phyloP scores from a whole-genome alignment of 2,113 vertebrate genomes.

The Suncus etruscus region DNA sequence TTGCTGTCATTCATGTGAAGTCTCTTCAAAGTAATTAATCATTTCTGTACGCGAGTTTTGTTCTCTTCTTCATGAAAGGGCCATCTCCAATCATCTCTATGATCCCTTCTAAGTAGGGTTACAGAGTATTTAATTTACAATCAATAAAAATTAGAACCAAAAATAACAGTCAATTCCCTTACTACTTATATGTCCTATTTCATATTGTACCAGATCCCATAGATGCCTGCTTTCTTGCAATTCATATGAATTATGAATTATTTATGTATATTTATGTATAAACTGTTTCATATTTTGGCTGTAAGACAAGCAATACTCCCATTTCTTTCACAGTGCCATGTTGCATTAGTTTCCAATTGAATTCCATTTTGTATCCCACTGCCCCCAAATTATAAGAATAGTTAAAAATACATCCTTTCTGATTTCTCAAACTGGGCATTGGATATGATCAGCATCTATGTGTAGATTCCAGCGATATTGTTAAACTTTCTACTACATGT shows the following conservation, averaged over 20 bases:
- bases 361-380: not conserved
- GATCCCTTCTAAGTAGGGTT: not conserved
- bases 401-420: not conserved
- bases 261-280: not conserved
- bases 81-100: no score
- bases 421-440: not conserved
- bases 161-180: not conserved
- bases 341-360: not conserved
- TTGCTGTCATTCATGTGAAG: not conserved
- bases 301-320: not conserved
- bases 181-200: not conserved
- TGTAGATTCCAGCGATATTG: no score
- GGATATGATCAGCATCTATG: not conserved
- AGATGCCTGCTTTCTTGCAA: not conserved
- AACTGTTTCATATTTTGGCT: not conserved
- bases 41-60: not conserved
- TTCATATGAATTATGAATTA: no score
- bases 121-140: slow-evolving; percentile 9
- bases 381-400: not conserved
- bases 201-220: not conserved
- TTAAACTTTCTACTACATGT: not conserved
- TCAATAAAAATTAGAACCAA: not conserved
- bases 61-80: no score
- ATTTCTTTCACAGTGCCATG: not conserved
- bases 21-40: not conserved